phyloP scores from a whole-genome alignment of 92 coral and sea anemone genomes.

The Siderastrea siderea region DNA sequence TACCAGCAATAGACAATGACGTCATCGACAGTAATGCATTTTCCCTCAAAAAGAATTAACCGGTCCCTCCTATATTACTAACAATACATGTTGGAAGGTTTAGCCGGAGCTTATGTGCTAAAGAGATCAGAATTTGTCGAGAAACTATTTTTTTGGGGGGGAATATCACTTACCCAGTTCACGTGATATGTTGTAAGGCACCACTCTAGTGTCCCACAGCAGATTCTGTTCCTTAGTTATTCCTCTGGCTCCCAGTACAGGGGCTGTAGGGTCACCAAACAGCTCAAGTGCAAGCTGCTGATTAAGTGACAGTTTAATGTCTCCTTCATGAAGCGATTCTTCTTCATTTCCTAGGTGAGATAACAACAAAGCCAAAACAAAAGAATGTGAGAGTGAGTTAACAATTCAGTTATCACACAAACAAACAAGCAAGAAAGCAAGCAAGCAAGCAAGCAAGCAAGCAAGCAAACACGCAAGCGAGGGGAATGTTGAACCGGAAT shows the following conservation, averaged over 20 bases:
- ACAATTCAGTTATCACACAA: background rate
- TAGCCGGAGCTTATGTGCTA: too few species aligned
- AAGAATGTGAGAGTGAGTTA: background rate
- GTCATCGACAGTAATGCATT: too few species aligned
- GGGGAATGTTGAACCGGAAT: background rate
- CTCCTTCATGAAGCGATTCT: conserved; percentile 84
- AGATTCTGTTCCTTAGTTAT: conserved; percentile 60
- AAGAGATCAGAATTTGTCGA: too few species aligned
- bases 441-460: too few species aligned
- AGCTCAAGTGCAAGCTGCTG: conserved; percentile 76
- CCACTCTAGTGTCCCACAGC: conserved; percentile 77
- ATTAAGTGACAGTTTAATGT: conserved; percentile 67
- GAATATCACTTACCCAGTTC: conserved; percentile 70
- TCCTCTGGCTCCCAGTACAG: conserved; percentile 72
- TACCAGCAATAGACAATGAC: too few species aligned
- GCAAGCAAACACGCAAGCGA: too few species aligned
- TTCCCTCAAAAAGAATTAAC: too few species aligned
- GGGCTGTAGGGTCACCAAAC: conserved; percentile 84
- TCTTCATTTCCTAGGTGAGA: conserved; percentile 61
- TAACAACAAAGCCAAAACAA: background rate
- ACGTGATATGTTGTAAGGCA: conserved; percentile 76
- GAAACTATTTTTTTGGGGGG: too few species aligned
- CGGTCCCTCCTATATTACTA: too few species aligned
- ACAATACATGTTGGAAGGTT: too few species aligned
- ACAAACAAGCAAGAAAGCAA: background rate